Base-by-base conservation (phyloP, 1,140 invertebrate genomes). In the Mercenaria mercenaria region DNA sequence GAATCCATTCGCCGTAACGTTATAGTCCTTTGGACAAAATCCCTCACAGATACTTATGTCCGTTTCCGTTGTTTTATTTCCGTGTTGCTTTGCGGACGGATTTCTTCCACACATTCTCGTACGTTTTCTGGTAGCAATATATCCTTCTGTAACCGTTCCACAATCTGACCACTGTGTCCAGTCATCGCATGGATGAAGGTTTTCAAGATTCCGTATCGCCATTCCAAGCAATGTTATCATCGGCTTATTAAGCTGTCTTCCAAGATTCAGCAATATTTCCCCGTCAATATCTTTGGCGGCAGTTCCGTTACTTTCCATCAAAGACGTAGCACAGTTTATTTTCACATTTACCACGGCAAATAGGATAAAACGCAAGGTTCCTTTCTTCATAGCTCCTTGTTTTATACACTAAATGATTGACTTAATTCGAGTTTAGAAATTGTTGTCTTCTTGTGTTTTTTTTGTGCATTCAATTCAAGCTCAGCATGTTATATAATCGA, bases 111-210 rank as follows among this genome's bases (percentile, higher is more conserved):
- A 74, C 8, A 3, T 43, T 74, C 69, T 74, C 10, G 69, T 23
- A 23, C 69, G 26, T 47, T 41, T 39, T 43, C 37, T 3, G 10
- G 20, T 23, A 8, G n/a, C 69, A 23, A 43, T 34, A n/a, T 41
- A 43, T 2, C 69, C 69, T 34, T 23, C 4, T 74, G 32, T 74
- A 4, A 13, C 8, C 8, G 76, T 34, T 1, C 18, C 32, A 79
- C 76, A 79, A 0, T n/a, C 43, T 39, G 76, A 56, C 76, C 76
- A 79, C 18, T 50, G 32, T 56, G 76, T 52, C 76, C 76, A 79
- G 26, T 79, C n/a, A 29, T 15, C 15, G 32, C 76, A 79, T 37
- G 8, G 32, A 39, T 79, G 76, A 1, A 59, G 50, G 26, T 74
- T 74, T 23, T 39, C 18, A 47, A 47, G 43, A 29, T 29, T 29